Conservation (phyloP, 1,140 invertebrate species). For the Argopecten irradians region DNA sequence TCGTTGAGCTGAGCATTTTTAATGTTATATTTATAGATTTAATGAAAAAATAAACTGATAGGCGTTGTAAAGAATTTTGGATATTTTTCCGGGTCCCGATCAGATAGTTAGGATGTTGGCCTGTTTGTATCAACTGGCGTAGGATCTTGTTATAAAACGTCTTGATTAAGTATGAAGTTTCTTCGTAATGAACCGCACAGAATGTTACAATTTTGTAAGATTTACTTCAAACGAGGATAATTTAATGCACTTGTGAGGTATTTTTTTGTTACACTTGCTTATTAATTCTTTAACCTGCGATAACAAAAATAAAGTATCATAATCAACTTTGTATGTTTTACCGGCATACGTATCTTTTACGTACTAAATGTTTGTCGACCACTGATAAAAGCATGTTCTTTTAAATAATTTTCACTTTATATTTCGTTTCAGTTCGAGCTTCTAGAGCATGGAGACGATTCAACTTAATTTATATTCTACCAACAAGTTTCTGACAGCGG, state of each 20-base stretch:
- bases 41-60: background rate
- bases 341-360: too few relatives aligned
- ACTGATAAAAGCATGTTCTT: too few relatives aligned
- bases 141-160: background rate
- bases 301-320: too few relatives aligned
- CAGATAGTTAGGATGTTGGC: background rate
- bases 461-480: too few relatives aligned
- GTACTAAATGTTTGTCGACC: too few relatives aligned
- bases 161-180: background rate
- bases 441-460: too few relatives aligned
- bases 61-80: background rate
- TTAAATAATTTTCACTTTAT: too few relatives aligned
- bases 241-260: too few relatives aligned
- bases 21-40: background rate
- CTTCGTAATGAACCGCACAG: background rate
- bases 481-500: too few relatives aligned
- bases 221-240: background rate
- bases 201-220: background rate
- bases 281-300: too few relatives aligned
- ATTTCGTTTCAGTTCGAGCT: too few relatives aligned
- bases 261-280: background rate
- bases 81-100: background rate
- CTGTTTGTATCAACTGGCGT: background rate
- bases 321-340: too few relatives aligned
- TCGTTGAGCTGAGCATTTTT: background rate